Evolutionary conservation across 2,797 vertebrate species (phyloP).

Genomic region (Eutrigla gurnardus): DNA sequence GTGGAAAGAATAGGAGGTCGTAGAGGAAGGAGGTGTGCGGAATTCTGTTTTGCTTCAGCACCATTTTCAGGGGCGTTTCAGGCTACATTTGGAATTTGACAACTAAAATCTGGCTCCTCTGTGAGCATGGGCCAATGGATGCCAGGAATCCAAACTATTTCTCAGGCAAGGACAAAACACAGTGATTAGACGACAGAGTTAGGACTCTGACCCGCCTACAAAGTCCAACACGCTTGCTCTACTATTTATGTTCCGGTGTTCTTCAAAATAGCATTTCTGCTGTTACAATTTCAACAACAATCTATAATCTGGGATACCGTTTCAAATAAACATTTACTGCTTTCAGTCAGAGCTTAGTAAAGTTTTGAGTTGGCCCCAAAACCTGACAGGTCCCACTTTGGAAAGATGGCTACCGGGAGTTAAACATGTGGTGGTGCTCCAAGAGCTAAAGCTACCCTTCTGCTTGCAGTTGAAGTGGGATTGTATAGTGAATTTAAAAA

Average conservation of each 20-base stretch:
- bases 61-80: constrained; percentile 33
- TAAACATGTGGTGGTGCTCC: constrained; percentile 49
- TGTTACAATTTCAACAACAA: constrained; percentile 23
- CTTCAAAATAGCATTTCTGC: constrained; percentile 30
- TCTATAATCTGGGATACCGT: constrained; percentile 25
- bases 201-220: constrained; percentile 1
- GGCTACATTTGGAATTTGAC: constrained; percentile 44
- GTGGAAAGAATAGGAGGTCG: constrained; percentile 54
- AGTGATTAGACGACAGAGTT: constrained; percentile 22
- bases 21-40: constrained; percentile 40
- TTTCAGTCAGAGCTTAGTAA: constrained; percentile 37
- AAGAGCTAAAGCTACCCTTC: constrained; percentile 53
- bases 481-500: constrained; percentile 38
- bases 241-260: constrained; percentile 26
- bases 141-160: constrained; percentile 41
- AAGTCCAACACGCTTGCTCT: constrained; percentile 1
- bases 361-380: constrained; percentile 38
- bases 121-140: constrained; percentile 3
- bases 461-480: constrained; percentile 57
- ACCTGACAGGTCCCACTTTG: constrained; percentile 36
- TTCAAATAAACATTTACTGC: constrained; percentile 35
- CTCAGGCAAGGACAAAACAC: constrained; percentile 13
- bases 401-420: constrained; percentile 49
- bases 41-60: constrained; percentile 33
- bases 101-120: constrained; percentile 33